Percentiles rank a stretch among this genome's conserved stretches.
Evolutionary conservation across 2,797 vertebrate genomes (phyloP).

Genomic region (Acanthurus tractus): DNA sequence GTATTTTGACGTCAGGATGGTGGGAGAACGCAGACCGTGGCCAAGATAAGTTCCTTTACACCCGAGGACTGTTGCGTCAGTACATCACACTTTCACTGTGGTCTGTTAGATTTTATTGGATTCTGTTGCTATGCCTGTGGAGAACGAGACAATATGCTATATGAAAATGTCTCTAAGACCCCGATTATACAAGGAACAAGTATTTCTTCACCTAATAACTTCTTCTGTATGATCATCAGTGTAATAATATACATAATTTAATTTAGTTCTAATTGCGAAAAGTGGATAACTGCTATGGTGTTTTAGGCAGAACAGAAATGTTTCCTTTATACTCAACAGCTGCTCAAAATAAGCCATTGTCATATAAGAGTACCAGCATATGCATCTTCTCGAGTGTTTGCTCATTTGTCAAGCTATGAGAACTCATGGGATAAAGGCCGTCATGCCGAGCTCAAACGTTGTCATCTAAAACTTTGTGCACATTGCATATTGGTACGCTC

Average conservation of each 20-base stretch:
- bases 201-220: slow-evolving; percentile 11
- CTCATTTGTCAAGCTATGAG: slow-evolving; percentile 20
- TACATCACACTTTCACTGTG: slow-evolving; percentile 34
- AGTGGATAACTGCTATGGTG: slow-evolving; percentile 9
- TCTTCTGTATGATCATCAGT: slow-evolving; percentile 1
- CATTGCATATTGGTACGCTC: too few species aligned
- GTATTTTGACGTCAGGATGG: slow-evolving; percentile 21
- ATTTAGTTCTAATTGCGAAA: slow-evolving; percentile 2
- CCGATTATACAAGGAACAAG: neutral
- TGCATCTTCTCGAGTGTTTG: slow-evolving; percentile 1
- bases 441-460: slow-evolving; percentile 23
- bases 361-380: slow-evolving; percentile 10
- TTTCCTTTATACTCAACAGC: neutral
- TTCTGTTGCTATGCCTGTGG: neutral
- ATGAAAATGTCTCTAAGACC: slow-evolving; percentile 13
- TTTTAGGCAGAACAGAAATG: neutral
- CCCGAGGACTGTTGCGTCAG: slow-evolving; percentile 28
- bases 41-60: slow-evolving; percentile 40
- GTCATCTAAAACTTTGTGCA: too few species aligned
- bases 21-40: neutral
- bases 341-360: slow-evolving; percentile 10
- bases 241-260: slow-evolving; percentile 28
- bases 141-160: slow-evolving; percentile 19
- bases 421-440: slow-evolving; percentile 37
- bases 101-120: slow-evolving; percentile 24